phyloP scores from a whole-genome alignment of 2,888 invertebrate genomes.

The Chrysolina americana region DNA sequence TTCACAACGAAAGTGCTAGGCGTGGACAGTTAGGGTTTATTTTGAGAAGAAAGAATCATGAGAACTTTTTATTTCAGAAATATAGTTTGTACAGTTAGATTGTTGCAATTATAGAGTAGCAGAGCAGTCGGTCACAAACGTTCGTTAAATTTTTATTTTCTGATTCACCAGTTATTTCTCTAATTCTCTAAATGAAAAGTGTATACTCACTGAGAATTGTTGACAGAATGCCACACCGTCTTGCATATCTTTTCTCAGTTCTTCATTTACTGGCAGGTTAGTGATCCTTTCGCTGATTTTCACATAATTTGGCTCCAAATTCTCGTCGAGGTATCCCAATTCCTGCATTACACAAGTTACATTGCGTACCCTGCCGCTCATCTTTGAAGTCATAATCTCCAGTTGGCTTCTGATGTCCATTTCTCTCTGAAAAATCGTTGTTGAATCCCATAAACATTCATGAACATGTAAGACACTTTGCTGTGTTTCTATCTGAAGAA shows the following conservation, averaged over 20 bases:
- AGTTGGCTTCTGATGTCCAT: slow-evolving; percentile 76
- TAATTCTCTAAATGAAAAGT: background rate
- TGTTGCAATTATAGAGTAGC: too few relatives aligned
- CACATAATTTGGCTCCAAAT: slow-evolving; percentile 78
- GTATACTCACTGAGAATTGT: slow-evolving; percentile 76
- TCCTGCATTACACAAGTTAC: slow-evolving; percentile 83
- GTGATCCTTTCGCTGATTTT: slow-evolving; percentile 76
- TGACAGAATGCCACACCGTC: slow-evolving; percentile 79
- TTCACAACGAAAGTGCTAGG: background rate
- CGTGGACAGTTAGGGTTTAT: too few relatives aligned
- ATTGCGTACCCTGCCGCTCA: slow-evolving; percentile 73
- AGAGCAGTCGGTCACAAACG: too few relatives aligned
- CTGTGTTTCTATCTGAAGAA: too few relatives aligned
- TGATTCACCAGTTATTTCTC: too few relatives aligned
- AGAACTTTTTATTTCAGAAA: too few relatives aligned
- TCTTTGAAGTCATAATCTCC: slow-evolving; percentile 73
- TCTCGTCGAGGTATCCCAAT: slow-evolving; percentile 78
- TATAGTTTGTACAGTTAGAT: too few relatives aligned
- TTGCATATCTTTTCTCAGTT: slow-evolving; percentile 77
- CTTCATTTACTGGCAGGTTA: slow-evolving; percentile 75
- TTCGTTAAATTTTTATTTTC: background rate
- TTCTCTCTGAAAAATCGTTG: slow-evolving; percentile 71
- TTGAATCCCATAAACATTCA: background rate
- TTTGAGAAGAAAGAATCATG: too few relatives aligned
- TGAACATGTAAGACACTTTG: too few relatives aligned